Evolutionary conservation across 1,140 invertebrate species (phyloP).

Genomic region (Helicorthomorpha holstii): DNA sequence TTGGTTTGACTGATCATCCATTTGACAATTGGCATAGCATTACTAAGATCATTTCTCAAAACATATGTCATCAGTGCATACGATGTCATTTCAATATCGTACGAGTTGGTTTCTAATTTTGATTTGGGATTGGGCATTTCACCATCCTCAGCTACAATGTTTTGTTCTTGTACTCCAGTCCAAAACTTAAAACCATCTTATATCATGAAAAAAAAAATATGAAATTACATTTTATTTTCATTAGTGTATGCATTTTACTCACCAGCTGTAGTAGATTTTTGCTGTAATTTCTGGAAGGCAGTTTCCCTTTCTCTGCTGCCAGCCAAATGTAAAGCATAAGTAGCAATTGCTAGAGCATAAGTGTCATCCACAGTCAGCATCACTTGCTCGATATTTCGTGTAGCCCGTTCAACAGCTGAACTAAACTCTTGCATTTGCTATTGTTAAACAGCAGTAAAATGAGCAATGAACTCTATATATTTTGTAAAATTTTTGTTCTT

Average conservation of each 20-base stretch:
- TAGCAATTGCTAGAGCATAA: conserved; percentile 58
- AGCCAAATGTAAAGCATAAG: conserved; percentile 56
- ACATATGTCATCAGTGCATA: conserved; percentile 59
- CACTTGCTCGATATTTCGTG: conserved; percentile 58
- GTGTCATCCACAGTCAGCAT: conserved; percentile 48
- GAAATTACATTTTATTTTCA: conserved; percentile 2
- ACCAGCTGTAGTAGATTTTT: conserved; percentile 29
- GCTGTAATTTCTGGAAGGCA: conserved; percentile 47
- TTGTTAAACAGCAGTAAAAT: not conserved
- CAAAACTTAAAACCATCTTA: conserved; percentile 53
- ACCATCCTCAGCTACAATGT: not conserved
- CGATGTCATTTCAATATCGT: conserved; percentile 70
- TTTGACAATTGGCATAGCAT: conserved; percentile 57
- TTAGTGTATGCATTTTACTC: conserved; percentile 13
- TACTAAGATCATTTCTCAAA: conserved; percentile 40
- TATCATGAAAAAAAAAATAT: conserved; percentile 10
- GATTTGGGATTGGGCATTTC: not conserved
- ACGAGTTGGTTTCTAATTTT: conserved; percentile 37
- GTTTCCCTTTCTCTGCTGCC: conserved; percentile 44
- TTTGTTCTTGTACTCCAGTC: too few species aligned
- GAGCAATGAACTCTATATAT: not conserved
- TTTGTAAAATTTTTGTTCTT: not conserved
- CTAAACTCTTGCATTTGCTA: conserved; percentile 18
- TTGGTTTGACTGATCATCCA: conserved; percentile 73
- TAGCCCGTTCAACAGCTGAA: conserved; percentile 47